Base-by-base conservation (phyloP, 2,888 invertebrate species). In the Xanthia icteritia region DNA sequence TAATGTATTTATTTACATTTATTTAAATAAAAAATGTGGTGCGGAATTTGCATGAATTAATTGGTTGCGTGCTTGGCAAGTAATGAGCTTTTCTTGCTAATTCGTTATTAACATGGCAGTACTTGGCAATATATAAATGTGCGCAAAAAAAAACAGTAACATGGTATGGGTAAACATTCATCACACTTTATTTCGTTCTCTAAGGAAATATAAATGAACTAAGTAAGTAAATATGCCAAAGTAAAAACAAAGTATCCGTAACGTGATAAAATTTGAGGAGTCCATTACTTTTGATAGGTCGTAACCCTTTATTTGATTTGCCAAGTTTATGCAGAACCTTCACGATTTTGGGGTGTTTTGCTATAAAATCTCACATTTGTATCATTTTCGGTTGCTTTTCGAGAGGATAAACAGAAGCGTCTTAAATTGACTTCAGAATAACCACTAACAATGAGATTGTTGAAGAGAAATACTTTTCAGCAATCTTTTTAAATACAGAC, bases 301-400 rank as follows among this genome's bases (percentile, higher is more conserved):
- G 48, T 85, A 78, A 85, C 83, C 81, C 74, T 79, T 85, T 79
- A 86, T 84, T 79, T 79, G 73, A 86, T 84, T 79, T 77, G 63
- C 61, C 39, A 66, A 75, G 54, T 76, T 77, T 73, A 82, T 73
- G 73, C 54, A 70, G 64, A 73, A 5, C 56, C 48, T 31, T 76
- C 58, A 64, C 71, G 66, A 74, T 36, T 70, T 79, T 63, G 11
- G 31, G 54, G 56, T 78, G 67, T 78, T 81, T 77, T 60, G 72
- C 45, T 70, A 65, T 77, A 72, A 83, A 77, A 80, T 66, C 66
- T 48, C 36, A 60, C 31, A 74, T 65, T 54, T 48, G n/a, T 60
- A 54, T 73, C 5, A 42, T 66, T 77, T 73, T 67, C 17, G 15
- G 20, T 61, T 67, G 56, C 9, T 54, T 60, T 42, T 42, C 23